phyloP scores from a whole-genome alignment of 2,113 vertebrate species.

The Psilopsiagon aurifrons region DNA sequence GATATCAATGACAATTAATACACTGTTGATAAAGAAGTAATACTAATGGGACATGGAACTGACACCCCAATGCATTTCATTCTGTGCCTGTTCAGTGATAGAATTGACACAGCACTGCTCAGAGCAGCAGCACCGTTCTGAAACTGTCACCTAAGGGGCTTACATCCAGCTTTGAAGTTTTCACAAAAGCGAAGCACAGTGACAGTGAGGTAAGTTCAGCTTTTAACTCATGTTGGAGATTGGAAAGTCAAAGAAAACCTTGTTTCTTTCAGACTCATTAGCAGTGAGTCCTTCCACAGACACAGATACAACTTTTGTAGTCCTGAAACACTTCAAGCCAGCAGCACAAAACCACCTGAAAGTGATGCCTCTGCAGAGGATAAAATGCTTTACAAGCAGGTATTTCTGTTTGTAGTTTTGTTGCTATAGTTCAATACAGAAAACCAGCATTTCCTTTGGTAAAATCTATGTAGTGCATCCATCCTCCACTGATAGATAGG shows the following conservation, averaged over 20 bases:
- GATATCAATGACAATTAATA: constrained; percentile 29
- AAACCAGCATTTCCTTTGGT: not conserved
- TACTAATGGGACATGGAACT: not conserved
- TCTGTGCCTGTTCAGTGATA: constrained; percentile 52
- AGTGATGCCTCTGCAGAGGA: not conserved
- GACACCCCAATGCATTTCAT: constrained; percentile 50
- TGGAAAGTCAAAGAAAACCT: constrained; percentile 58
- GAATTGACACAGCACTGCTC: constrained; percentile 17
- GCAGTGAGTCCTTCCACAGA: not conserved
- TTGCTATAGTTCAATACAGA: not conserved
- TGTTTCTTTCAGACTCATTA: constrained; percentile 22
- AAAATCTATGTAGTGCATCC: not conserved
- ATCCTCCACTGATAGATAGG: not conserved
- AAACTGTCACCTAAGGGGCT: constrained; percentile 65
- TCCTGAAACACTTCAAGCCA: not conserved
- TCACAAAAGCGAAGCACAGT: constrained; percentile 65
- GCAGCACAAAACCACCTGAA: not conserved
- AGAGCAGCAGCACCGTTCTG: constrained; percentile 45
- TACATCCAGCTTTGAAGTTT: constrained; percentile 51
- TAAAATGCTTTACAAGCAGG: not conserved
- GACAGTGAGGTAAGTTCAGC: constrained; percentile 61
- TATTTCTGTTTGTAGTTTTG: not conserved
- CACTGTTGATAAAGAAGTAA: constrained; percentile 32
- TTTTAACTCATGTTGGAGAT: constrained; percentile 64
- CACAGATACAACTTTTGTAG: not conserved